Evolutionary conservation across 2,888 invertebrate genomes (phyloP), one percentile per base, ranked within the genome.

Genomic region (Gerris lacustris): DNA sequence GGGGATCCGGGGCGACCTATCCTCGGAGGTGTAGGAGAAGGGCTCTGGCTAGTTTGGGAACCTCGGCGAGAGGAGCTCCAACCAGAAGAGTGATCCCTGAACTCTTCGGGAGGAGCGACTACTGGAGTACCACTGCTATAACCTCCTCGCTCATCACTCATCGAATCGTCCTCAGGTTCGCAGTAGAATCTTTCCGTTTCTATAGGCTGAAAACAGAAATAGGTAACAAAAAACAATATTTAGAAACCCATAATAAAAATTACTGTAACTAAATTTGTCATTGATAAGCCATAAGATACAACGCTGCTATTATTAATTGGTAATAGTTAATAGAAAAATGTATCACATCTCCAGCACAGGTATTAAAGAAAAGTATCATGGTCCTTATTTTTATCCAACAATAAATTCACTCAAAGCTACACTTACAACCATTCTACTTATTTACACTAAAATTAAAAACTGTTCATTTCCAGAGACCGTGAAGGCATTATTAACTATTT

Each of bases 1-100:
- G 92, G 93, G 79, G 92, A 91, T 17, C 88, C 88, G 17, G 93
- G 93, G 73, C 92, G 93, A 78, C 91, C 91, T 75, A 92, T 91
- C n/a, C 89, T 63, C 73, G 69, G 68, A 66, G 75, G 72, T 71
- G 74, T 68, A 66, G 71, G 72, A 77, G 77, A 55, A 69, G 70
- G 63, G 43, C 44, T 62, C 62, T 5, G 79, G 77, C 7, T 79
- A 77, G 44, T 79, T 79, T 45, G 79, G 44, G 44, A 7, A 67
- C 72, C 68, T 67, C 66, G 62, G 31, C 71, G 44, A 55, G 66
- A 63, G 63, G 43, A 11, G 68, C 67, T 68, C 70, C 69, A 44
- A 68, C 73, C 44, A 77, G 81, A 44, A 84, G 84, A 76, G 83
- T 83, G 15, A 76, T 86, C 91, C 82, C 92, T 92, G 82, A 92